phyloP scores from a whole-genome alignment of 2,888 invertebrate genomes.

The Prenolepis imparis region DNA sequence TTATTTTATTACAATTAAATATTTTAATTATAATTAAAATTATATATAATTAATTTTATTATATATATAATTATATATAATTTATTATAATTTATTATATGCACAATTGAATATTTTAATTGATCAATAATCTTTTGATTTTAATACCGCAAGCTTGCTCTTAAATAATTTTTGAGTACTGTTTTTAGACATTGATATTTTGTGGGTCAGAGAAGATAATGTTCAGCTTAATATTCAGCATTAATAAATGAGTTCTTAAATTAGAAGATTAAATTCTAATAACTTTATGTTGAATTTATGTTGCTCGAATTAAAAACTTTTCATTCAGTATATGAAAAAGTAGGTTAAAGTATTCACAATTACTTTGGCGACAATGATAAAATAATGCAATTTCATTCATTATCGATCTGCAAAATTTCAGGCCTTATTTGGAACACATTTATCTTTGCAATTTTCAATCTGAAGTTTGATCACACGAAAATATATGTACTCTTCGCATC shows the following conservation, averaged over 20 bases:
- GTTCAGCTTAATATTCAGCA: neutral
- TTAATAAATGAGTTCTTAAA: conserved; percentile 22
- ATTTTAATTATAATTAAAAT: neutral
- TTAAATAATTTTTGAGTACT: neutral
- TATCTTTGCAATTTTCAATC: neutral
- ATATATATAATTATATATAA: too few species aligned
- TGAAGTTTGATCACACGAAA: neutral
- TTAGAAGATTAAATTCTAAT: conserved; percentile 5
- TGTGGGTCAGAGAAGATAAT: neutral
- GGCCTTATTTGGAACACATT: neutral
- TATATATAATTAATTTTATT: neutral
- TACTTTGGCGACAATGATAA: neutral
- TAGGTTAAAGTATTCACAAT: neutral
- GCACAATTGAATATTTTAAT: neutral
- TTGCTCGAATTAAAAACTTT: neutral
- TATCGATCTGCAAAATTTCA: neutral
- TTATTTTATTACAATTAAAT: neutral
- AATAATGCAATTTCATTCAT: neutral
- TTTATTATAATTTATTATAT: too few species aligned
- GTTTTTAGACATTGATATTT: conserved; percentile 1
- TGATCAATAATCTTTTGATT: neutral
- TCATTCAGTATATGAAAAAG: conserved; percentile 9
- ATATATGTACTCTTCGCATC: neutral
- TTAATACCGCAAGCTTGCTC: neutral
- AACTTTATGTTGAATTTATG: conserved; percentile 20